phyloP scores from a whole-genome alignment of 2,888 invertebrate species.

The Agrotis clavis region DNA sequence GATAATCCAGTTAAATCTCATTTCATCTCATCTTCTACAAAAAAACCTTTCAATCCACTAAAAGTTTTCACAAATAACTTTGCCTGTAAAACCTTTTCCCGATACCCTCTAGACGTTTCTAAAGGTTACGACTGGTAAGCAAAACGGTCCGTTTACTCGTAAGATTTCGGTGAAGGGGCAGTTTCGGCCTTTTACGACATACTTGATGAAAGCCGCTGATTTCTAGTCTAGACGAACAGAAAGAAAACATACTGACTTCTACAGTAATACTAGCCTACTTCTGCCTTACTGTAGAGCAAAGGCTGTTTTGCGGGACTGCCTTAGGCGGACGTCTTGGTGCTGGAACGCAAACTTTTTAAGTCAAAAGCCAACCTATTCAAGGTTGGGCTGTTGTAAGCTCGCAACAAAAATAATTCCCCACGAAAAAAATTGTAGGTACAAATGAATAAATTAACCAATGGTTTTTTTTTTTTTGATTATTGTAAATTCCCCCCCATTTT shows the following conservation, averaged over 20 bases:
- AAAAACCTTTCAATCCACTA: neutral
- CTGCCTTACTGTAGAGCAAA: too few species aligned
- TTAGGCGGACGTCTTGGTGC: too few species aligned
- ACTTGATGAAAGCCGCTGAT: conserved; percentile 33
- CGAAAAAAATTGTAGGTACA: too few species aligned
- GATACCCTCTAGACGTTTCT: neutral
- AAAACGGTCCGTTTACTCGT: conserved; percentile 11
- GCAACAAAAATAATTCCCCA: too few species aligned
- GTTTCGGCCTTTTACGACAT: conserved; percentile 28
- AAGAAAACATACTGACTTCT: neutral
- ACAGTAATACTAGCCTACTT: neutral
- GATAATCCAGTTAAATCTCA: neutral
- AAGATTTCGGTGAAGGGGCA: conserved; percentile 16
- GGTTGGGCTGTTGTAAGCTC: too few species aligned
- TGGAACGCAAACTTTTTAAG: too few species aligned
- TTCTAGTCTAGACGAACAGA: conserved; percentile 33
- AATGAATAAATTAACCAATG: too few species aligned
- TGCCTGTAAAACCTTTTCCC: conserved; percentile 6
- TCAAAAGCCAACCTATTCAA: too few species aligned
- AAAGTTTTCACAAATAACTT: neutral
- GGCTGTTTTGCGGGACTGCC: too few species aligned
- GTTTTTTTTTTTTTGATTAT: too few species aligned
- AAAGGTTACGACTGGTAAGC: conserved; percentile 25
- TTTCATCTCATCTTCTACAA: neutral
- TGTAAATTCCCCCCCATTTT: too few species aligned